These are phyloP conservation scores for Matsumurasca onukii DNA, from an alignment of 1,140 invertebrate species.

Conservation along the genomic window DNA sequence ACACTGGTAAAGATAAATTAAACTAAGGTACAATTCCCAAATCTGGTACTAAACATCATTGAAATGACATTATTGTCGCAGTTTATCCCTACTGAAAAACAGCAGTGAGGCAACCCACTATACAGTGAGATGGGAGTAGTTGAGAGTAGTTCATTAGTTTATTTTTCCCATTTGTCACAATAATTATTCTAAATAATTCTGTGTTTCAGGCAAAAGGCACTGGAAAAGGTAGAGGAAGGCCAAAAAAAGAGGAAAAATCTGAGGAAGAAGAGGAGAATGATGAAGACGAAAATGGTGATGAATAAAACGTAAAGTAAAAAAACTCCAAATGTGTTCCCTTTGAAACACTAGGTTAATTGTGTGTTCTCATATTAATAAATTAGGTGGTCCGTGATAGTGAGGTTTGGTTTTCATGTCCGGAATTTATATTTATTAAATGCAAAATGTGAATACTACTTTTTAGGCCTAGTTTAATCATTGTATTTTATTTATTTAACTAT, in stretches of 20 bases:
- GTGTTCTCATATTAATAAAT: too few relatives aligned
- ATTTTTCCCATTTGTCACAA: not conserved
- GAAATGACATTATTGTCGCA: not conserved
- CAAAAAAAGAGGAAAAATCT: constrained; percentile 4
- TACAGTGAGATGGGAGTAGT: not conserved
- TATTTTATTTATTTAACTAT: too few relatives aligned
- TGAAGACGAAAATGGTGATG: constrained; percentile 6
- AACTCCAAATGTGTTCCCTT: too few relatives aligned
- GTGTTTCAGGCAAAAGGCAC: constrained; percentile 5
- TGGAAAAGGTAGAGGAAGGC: constrained; percentile 19
- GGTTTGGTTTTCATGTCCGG: too few relatives aligned
- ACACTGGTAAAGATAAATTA: too few relatives aligned
- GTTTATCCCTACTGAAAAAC: not conserved
- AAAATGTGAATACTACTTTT: too few relatives aligned
- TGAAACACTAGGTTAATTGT: too few relatives aligned
- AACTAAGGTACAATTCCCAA: not conserved
- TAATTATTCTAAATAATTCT: too few relatives aligned
- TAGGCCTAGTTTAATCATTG: too few relatives aligned
- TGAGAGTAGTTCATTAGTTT: not conserved
- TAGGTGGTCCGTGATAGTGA: too few relatives aligned
- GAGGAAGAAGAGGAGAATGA: constrained; percentile 7
- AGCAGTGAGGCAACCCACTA: not conserved
- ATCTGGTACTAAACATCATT: not conserved
- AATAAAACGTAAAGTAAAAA: too few relatives aligned
- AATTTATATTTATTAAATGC: too few relatives aligned